Conservation (phyloP, 1,140 invertebrate species). For the Penaeus indicus region DNA sequence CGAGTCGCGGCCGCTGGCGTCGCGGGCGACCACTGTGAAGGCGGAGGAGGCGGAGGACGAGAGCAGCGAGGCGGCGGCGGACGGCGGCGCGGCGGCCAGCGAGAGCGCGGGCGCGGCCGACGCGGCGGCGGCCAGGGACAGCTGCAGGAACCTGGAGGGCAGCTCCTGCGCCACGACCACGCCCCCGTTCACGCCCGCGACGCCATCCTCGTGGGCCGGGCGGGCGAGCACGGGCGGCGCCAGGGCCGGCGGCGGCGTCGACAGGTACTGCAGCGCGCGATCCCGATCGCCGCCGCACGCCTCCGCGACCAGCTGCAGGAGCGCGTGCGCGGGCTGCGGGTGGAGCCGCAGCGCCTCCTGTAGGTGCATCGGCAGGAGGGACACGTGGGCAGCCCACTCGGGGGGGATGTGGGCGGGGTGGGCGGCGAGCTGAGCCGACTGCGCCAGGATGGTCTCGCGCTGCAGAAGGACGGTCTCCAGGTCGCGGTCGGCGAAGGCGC, state of each 20-base stretch:
- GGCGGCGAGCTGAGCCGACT: conserved; percentile 34
- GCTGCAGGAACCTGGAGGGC: conserved; percentile 51
- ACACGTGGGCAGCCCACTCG: conserved; percentile 44
- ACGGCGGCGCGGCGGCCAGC: not conserved
- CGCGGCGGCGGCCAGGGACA: conserved; percentile 42
- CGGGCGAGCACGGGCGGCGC: conserved; percentile 14
- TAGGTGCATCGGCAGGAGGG: conserved; percentile 41
- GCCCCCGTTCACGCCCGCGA: not conserved
- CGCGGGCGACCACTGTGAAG: conserved; percentile 37
- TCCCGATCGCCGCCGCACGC: conserved; percentile 48
- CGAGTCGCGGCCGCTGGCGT: conserved; percentile 7
- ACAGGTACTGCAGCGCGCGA: conserved; percentile 43
- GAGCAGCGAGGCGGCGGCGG: conserved; percentile 35
- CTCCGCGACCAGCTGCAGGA: conserved; percentile 54
- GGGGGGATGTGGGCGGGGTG: conserved; percentile 41
- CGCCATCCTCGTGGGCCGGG: conserved; percentile 13
- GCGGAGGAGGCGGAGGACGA: conserved; percentile 40
- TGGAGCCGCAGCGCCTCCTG: conserved; percentile 43
- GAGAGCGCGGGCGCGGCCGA: conserved; percentile 1
- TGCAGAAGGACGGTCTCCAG: conserved; percentile 71
- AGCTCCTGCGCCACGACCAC: conserved; percentile 34
- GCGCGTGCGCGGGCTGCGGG: conserved; percentile 38
- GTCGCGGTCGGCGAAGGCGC: conserved; percentile 72
- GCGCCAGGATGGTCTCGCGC: conserved; percentile 66
- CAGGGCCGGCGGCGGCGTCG: conserved; percentile 18